Base-by-base conservation (phyloP, 1,140 invertebrate species). In the Diploscapter pachys region DNA sequence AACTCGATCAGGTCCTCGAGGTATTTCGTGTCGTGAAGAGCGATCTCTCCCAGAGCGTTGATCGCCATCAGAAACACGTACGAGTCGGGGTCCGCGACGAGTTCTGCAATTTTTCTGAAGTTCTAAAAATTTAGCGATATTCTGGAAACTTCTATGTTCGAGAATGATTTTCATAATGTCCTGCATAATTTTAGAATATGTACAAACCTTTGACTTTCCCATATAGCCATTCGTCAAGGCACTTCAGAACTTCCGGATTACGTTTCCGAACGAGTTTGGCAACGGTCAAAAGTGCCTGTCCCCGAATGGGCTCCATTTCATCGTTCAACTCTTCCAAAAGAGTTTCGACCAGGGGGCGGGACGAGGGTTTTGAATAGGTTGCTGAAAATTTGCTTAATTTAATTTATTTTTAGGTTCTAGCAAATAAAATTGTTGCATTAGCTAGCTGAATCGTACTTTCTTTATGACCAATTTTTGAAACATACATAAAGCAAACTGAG, bases 41-140 rank as follows among this genome's bases (percentile, higher is more conserved):
- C 67, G 5, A 80, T 59, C 64, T 80, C 81, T 4, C 68, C 71
- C n/a, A 80, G 57, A 13, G 79, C 72, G 64, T 83, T 83, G 31
- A 80, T 81, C 4, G 81, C 78, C 50, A 81, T 56, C 52, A 80
- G 57, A 62, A 74, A 80, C 4, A 80, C 79, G 56, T 81, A 80
- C 8, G 81, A 76, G 59, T 80, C 79, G 5, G 50, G 50, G 55
- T 83, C 66, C 4, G 55, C 31, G 9, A 83, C 6, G n/a, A 80
- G 54, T 48, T 79, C 78, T 79, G 51, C 11, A 79, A 65, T 80
- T 73, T 4, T 48, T 80, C 3, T 76, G 49, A 52, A 61, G 13
- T 65, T 65, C 51, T 65, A 31, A 8, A 31, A 9, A 31, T 31
- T 31, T 31, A 31, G 31, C 1, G 31, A 31, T 31, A 31, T 31